Evolutionary conservation across 2,888 invertebrate genomes (phyloP), one percentile per base, ranked within the genome.

Genomic region (Selenia dentaria): DNA sequence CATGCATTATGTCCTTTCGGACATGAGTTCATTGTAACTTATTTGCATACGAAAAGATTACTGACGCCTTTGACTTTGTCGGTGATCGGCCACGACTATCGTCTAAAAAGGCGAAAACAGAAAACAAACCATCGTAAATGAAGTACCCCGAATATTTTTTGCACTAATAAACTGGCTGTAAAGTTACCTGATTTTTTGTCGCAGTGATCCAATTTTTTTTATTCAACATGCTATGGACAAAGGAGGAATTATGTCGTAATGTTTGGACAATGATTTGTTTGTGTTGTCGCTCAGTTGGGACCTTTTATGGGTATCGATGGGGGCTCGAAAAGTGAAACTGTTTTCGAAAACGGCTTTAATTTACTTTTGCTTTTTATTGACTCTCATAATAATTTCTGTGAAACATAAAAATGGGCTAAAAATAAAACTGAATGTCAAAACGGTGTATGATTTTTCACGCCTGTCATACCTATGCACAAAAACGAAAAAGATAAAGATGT

Each of bases 31-130:
- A 77, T 74, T 80, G 87, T 79, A 79, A 82, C 83, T 61, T 74
- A 86, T 88, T 89, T 78, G 76, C 86, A 88, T 89, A 77, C 76
- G 79, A 86, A 89, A 84, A 82, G 83, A 72, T 66, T 54, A 59
- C 59, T 69, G 64, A 74, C 73, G 70, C 57, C 74, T 71, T 67
- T 69, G 79, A 79, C 79, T 77, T 81, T 77, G 81, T 69, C 81
- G 81, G 78, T 70, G 59, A 62, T 67, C 33, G 68, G n/a, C 62
- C 59, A 64, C 67, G 71, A 80, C 83, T 83, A 83, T 86, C 79
- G 71, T 74, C 65, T 67, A 71, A 79, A 82, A 77, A 79, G 70
- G 67, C 73, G 67, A 70, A 77, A 76, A 79, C 69, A 73, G 25
- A 25, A 22, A 70, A 68, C 59, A 67, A 22, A 8, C 22, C 22